Percentiles rank a stretch among this genome's conserved stretches.
Conservation (phyloP, 2,797 vertebrate species). For the Macropus fuliginosus region DNA sequence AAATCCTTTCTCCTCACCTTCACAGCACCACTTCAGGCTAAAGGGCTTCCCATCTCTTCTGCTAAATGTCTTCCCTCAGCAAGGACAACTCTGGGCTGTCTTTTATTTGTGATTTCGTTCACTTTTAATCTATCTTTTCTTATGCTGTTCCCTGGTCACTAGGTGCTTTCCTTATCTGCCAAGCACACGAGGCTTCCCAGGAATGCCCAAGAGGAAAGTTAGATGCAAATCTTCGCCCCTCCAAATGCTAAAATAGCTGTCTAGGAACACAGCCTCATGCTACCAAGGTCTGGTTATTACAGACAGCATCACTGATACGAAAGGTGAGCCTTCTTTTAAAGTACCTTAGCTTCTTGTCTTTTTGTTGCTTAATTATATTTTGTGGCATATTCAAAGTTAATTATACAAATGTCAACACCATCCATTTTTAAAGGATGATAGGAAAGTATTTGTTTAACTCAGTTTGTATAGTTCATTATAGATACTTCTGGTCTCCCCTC, state of each 20-base stretch:
- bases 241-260: background rate
- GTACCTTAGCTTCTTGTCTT: conserved; percentile 39
- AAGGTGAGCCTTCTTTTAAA: background rate
- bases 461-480: conserved; percentile 7
- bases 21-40: background rate
- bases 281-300: background rate
- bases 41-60: background rate
- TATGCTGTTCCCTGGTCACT: background rate
- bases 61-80: background rate
- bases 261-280: background rate
- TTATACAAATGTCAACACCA: conserved; percentile 6
- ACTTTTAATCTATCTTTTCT: background rate
- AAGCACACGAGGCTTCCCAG: background rate
- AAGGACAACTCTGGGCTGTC: background rate
- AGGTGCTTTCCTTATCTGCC: background rate
- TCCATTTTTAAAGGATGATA: conserved; percentile 41
- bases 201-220: background rate
- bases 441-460: conserved; percentile 19
- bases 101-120: background rate
- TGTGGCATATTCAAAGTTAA: conserved; percentile 36
- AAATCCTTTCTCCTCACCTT: background rate
- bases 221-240: background rate
- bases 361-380: conserved; percentile 25
- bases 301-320: background rate
- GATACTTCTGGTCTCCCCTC: background rate